A percentile compares a stretch with the other conserved stretches of the same genome.
phyloP scores from a whole-genome alignment of 2,113 vertebrate genomes.

The Canis aureus region DNA sequence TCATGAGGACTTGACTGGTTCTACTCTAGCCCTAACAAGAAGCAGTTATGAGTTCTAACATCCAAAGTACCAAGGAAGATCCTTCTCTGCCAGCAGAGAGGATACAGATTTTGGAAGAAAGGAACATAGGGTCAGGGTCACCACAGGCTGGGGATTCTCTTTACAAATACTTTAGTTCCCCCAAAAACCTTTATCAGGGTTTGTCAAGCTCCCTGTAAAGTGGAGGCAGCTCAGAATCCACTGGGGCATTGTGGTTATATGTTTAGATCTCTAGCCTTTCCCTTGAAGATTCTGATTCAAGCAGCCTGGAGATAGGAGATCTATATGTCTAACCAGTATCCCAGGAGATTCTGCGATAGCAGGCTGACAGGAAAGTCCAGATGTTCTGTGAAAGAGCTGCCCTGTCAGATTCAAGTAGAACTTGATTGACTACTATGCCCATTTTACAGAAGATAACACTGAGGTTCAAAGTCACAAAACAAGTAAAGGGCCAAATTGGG shows the following conservation, averaged over 20 bases:
- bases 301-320: neutral
- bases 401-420: neutral
- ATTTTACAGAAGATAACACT: constrained; percentile 24
- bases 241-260: neutral
- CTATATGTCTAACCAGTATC: neutral
- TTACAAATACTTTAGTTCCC: neutral
- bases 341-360: neutral
- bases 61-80: neutral
- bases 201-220: neutral
- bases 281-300: neutral
- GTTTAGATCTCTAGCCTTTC: neutral
- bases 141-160: neutral
- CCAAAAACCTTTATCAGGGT: neutral
- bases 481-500: neutral
- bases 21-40: neutral
- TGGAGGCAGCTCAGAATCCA: neutral
- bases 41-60: neutral
- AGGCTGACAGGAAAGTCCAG: neutral
- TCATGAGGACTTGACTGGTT: neutral
- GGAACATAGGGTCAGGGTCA: neutral
- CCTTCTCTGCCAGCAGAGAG: neutral
- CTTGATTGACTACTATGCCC: neutral
- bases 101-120: neutral
- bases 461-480: constrained; percentile 19
- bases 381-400: neutral